Percentiles rank a stretch among this genome's conserved stretches.
Conservation (phyloP, 1,140 invertebrate species). For the Drosophila repletoides region DNA sequence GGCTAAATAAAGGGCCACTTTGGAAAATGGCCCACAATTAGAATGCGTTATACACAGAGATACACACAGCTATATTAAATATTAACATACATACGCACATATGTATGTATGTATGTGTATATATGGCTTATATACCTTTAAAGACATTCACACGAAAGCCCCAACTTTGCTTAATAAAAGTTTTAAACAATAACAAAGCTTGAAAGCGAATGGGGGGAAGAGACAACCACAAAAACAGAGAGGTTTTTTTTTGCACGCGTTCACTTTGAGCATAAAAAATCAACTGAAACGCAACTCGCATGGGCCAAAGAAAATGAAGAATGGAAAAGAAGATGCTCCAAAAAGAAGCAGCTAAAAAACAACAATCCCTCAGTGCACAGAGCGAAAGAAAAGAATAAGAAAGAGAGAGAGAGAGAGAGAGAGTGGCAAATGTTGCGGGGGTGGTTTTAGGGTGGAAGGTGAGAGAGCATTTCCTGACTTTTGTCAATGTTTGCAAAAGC, state of each 20-base stretch:
- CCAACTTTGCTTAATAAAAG: constrained; percentile 14
- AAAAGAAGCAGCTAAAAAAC: constrained; percentile 38
- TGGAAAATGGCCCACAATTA: constrained; percentile 41
- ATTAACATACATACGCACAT: neutral
- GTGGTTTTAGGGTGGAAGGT: neutral
- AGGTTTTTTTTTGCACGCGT: constrained; percentile 57
- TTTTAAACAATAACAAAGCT: constrained; percentile 19
- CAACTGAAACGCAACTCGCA: constrained; percentile 72
- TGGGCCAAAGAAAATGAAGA: constrained; percentile 54
- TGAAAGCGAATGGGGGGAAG: constrained; percentile 18
- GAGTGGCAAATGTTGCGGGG: neutral
- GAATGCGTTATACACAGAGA: constrained; percentile 15
- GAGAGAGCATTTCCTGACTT: neutral
- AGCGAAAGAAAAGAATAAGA: constrained; percentile 14
- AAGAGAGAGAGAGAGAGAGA: neutral
- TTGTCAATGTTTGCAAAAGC: constrained; percentile 53
- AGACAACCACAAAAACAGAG: constrained; percentile 19
- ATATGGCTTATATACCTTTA: constrained; percentile 11
- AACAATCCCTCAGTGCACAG: constrained; percentile 42
- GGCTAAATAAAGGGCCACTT: constrained; percentile 15
- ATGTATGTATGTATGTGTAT: neutral
- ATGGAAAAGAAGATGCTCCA: constrained; percentile 66
- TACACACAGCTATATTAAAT: neutral
- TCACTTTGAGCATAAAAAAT: constrained; percentile 62
- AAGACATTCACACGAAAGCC: constrained; percentile 24